Percentiles rank a stretch among this genome's conserved stretches.
Conservation (phyloP, 2,113 vertebrate genomes). For the Dicaeum eximium region DNA sequence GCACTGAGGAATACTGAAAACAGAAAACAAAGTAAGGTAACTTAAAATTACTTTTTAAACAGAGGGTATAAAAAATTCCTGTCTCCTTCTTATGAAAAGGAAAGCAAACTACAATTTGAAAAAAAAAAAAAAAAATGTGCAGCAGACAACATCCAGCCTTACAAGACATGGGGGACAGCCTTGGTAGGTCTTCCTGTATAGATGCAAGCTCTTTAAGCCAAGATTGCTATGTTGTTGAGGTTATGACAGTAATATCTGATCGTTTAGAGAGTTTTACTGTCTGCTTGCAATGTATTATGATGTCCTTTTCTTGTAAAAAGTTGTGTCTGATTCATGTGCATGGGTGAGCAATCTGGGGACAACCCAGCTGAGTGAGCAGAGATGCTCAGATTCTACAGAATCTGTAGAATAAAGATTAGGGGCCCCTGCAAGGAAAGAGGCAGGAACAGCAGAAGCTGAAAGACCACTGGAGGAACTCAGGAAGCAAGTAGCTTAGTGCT, state of each 20-base stretch:
- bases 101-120: neutral
- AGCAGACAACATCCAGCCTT: neutral
- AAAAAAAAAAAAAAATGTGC: neutral
- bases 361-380: neutral
- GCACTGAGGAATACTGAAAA: neutral
- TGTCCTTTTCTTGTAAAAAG: neutral
- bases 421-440: neutral
- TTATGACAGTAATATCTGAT: neutral
- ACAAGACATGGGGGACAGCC: neutral
- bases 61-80: neutral
- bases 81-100: neutral
- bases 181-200: neutral
- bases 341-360: neutral
- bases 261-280: neutral
- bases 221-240: neutral
- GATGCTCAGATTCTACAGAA: neutral
- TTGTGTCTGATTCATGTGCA: neutral
- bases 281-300: neutral
- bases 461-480: neutral
- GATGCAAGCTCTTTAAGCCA: neutral
- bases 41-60: neutral
- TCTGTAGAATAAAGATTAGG: neutral
- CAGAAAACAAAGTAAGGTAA: neutral
- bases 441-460: neutral
- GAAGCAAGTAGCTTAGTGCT: neutral